Percentiles rank a stretch among this genome's conserved stretches.
phyloP scores from a whole-genome alignment of 2,113 vertebrate species.

The Casuarius casuarius region DNA sequence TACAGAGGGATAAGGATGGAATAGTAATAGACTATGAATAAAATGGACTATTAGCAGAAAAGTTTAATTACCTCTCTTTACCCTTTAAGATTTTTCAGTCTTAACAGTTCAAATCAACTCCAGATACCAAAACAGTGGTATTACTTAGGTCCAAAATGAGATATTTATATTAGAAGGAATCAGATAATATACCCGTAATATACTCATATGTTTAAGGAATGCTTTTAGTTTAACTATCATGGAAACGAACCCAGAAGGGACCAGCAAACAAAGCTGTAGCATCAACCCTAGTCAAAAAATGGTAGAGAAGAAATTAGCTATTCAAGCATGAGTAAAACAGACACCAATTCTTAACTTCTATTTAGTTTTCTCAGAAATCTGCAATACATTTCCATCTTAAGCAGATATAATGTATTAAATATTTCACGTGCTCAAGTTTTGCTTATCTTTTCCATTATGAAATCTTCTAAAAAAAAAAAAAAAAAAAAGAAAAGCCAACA shows the following conservation, averaged over 20 bases:
- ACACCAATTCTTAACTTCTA: neutral
- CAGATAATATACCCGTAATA: neutral
- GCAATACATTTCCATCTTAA: neutral
- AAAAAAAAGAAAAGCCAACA: neutral
- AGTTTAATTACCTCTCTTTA: neutral
- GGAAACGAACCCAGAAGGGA: neutral
- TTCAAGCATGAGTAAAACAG: neutral
- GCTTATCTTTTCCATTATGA: neutral
- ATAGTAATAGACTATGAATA: neutral
- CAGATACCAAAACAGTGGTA: neutral
- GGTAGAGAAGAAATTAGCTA: neutral
- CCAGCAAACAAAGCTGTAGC: neutral
- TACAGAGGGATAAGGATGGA: neutral
- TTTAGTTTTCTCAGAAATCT: neutral
- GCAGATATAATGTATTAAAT: neutral
- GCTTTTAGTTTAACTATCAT: neutral
- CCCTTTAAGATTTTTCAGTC: neutral
- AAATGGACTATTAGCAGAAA: neutral
- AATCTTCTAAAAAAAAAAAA: neutral
- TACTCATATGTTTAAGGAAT: neutral
- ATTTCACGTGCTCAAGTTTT: neutral
- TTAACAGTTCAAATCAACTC: neutral
- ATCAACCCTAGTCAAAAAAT: neutral
- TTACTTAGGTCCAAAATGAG: neutral
- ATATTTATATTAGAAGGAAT: neutral